Evolutionary conservation across 2,113 vertebrate species (phyloP), one percentile per base, ranked within the genome.

Genomic region (Callipepla californica): DNA sequence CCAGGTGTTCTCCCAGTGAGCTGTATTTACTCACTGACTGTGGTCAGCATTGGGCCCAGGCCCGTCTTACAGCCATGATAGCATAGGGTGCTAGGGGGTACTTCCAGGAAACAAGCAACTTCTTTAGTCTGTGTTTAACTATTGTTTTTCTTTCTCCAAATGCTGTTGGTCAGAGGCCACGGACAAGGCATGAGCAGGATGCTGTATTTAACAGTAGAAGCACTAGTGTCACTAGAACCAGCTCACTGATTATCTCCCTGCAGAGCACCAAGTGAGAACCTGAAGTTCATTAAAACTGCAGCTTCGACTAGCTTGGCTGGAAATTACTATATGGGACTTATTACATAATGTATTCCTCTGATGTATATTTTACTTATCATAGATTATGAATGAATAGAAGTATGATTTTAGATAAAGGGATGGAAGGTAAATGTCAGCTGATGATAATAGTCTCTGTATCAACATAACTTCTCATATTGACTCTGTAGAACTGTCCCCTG

Each of bases 361-460:
- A 94, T 93, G 86, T 93, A 94, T 94, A 96, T 97, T 95, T 95
- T 84, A 96, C 90, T 82, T 87, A 93, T 53, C 58, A 81, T 74
- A 58, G 90, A 95, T 94, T 94, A 96, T 90, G 94, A 94, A 94
- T 97, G 94, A 96, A 91, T 66, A 83, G 80, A 94, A 80, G 63
- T 28, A 66, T 65, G 88, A 90, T 94, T 94, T 91, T 44, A 85
- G 83, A 69, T 77, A 92, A 84, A 84, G 61, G n/a, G 59, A 90
- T 78, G 57, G 84, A 92, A 96, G 61, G 89, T 95, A 96, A 96
- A 97, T 97, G 95, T 93, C 96, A 97, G 92, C 65, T 85, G 95
- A 95, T 92, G 68, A 95, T 96, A 93, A 95, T 87, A 74, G 84
- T 94, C 77, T 94, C 87, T 91, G 48, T 87, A 84, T 87, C 93